Evolutionary conservation across 2,113 vertebrate species (phyloP).

Genomic region (Urocolius indicus): DNA sequence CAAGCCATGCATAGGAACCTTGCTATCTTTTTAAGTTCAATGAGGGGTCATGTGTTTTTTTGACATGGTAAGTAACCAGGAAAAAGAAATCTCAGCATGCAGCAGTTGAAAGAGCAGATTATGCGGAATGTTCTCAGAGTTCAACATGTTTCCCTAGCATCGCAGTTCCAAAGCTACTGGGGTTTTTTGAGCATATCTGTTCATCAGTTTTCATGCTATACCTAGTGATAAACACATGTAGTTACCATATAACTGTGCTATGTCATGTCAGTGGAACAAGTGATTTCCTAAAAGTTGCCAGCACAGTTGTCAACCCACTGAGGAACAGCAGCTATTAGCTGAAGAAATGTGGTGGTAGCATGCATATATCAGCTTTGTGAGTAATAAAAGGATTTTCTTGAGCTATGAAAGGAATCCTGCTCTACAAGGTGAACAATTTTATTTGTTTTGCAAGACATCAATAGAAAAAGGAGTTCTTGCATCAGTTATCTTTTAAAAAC

Average conservation of each 20-base stretch:
- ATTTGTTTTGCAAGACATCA: neutral
- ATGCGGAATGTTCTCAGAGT: neutral
- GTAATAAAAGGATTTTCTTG: neutral
- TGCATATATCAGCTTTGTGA: neutral
- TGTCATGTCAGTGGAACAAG: neutral
- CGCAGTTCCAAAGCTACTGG: neutral
- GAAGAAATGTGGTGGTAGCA: neutral
- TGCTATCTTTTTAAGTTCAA: neutral
- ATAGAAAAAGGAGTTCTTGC: neutral
- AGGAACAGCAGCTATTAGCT: neutral
- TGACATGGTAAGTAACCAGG: neutral
- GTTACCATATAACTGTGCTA: neutral
- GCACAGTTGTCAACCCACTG: neutral
- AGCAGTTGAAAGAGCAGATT: neutral
- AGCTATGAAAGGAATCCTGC: neutral
- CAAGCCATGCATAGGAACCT: neutral
- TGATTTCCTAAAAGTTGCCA: neutral
- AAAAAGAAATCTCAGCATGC: neutral
- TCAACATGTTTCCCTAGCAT: neutral
- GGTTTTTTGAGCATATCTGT: neutral
- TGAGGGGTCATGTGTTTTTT: neutral
- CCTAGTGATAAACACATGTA: neutral
- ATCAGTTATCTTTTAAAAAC: neutral
- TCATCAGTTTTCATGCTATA: neutral
- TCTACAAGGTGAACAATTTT: neutral